These are phyloP conservation scores for Pollenia angustigena DNA, from an alignment of 2,888 invertebrate species.

Conservation along the genomic window DNA sequence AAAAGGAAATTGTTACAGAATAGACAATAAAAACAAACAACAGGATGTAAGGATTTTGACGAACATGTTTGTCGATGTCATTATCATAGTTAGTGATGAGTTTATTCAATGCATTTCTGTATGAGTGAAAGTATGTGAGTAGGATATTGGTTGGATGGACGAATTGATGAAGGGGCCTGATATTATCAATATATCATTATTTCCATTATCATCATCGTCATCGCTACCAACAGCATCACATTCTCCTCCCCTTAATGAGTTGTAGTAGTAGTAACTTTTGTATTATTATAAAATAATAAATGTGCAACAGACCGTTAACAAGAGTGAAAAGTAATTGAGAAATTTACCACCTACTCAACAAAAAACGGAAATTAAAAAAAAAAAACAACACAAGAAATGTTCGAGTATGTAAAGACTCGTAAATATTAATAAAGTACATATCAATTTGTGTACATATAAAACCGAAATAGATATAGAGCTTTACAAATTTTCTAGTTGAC, in stretches of 20 bases:
- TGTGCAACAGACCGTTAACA: constrained; percentile 60
- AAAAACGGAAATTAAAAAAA: constrained; percentile 42
- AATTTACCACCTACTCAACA: constrained; percentile 56
- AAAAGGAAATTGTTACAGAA: constrained; percentile 67
- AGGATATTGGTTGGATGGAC: background rate
- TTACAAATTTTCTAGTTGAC: too few relatives aligned
- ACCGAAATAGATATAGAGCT: too few relatives aligned
- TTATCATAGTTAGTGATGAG: constrained; percentile 42
- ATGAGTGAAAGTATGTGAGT: background rate
- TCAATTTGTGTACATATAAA: too few relatives aligned
- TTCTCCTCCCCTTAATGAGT: background rate
- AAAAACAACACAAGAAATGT: background rate
- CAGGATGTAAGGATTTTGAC: constrained; percentile 63
- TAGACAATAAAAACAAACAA: constrained; percentile 53
- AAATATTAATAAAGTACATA: background rate
- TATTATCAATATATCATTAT: constrained; percentile 52
- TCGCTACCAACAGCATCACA: background rate
- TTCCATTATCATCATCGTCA: constrained; percentile 24
- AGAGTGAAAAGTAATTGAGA: constrained; percentile 49
- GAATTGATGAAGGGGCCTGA: constrained; percentile 26
- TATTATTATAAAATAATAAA: constrained; percentile 47
- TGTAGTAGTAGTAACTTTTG: constrained; percentile 16
- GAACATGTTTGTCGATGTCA: constrained; percentile 53
- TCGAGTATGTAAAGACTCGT: background rate
- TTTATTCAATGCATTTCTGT: constrained; percentile 16